Evolutionary conservation across 2,113 vertebrate genomes (phyloP), one percentile per base, ranked within the genome.

Genomic region (Lethenteron camtschaticum): DNA sequence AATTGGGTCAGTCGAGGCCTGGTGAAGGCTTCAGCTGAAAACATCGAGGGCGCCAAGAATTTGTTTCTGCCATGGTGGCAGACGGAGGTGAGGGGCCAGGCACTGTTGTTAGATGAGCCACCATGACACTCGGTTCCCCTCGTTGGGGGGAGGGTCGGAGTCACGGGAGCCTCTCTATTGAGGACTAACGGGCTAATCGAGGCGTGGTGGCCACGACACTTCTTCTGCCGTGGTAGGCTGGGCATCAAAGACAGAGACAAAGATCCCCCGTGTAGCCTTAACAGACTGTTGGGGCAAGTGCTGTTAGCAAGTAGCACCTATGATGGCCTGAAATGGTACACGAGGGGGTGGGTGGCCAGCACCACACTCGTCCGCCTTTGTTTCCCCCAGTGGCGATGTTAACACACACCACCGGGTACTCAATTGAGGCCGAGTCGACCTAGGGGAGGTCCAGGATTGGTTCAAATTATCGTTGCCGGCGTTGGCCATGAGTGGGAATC

Each of bases 11-110:
- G 73, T 20, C 73, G 71, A 9, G 70, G 59, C 0, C 69, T 82
- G 72, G 58, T 83, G 70, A 73, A 70, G 68, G 83, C 80, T 69
- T 77, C 76, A 0, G 3, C 71, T 0, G 70, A 78, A 68, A 78
- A 81, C 0, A 70, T 81, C 75, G 58, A 69, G 0, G 57, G 68
- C 6, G 81, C 82, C 68, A 73, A 71, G 70, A 63, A 11, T 73
- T 78, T 0, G 74, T 80, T 55, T 13, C 68, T 4, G 16, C 11
- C 11, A 76, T 84, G 41, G 1, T 1, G 3, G 81, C 81, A 13
- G 5, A 3, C 0, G 83, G 83, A 78, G 75, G 82, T 84, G 71
- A 24, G 72, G 6, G 41, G 1, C 41, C 41, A 41, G 41, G 41
- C 41, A 41, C 41, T 41, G 41, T 11, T 72, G 68, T 0, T 58